phyloP scores from a whole-genome alignment of 2,888 invertebrate species.

The Cremastinae sp. region DNA sequence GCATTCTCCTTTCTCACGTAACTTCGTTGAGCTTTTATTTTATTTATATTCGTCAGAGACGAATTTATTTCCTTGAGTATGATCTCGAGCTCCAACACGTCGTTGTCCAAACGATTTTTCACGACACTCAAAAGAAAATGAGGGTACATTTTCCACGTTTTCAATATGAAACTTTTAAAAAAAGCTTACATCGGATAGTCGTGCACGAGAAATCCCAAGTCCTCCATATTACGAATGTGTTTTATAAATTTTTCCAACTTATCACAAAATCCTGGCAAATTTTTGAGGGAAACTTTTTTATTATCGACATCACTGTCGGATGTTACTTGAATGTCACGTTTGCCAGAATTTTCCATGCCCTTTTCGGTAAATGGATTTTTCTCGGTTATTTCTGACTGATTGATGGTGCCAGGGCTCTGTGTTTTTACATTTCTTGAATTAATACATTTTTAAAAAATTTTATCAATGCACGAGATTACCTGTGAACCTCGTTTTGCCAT shows the following conservation, averaged over 20 bases:
- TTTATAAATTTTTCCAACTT: slow-evolving; percentile 70
- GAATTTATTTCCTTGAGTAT: slow-evolving; percentile 74
- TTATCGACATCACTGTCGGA: slow-evolving; percentile 22
- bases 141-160: background rate
- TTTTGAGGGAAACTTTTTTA: slow-evolving; percentile 56
- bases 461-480: slow-evolving; percentile 16
- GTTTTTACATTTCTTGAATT: slow-evolving; percentile 20
- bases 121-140: slow-evolving; percentile 63
- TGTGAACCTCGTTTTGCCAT: slow-evolving; percentile 58
- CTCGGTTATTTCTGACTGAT: slow-evolving; percentile 11
- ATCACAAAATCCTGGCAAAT: slow-evolving; percentile 67
- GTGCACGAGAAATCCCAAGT: slow-evolving; percentile 66
- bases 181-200: slow-evolving; percentile 69
- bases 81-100: slow-evolving; percentile 72
- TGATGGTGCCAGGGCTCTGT: slow-evolving; percentile 22
- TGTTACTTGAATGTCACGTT: slow-evolving; percentile 14
- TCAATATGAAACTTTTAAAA: background rate
- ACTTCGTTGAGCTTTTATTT: slow-evolving; percentile 71
- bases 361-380: background rate
- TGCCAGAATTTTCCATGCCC: background rate
- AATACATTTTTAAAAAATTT: slow-evolving; percentile 22
- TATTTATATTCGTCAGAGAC: slow-evolving; percentile 69
- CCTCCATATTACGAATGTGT: slow-evolving; percentile 64
- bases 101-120: slow-evolving; percentile 68
- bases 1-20: slow-evolving; percentile 72